Evolutionary conservation across 2,797 vertebrate species (phyloP).

Genomic region (Phoxinus dragarum): DNA sequence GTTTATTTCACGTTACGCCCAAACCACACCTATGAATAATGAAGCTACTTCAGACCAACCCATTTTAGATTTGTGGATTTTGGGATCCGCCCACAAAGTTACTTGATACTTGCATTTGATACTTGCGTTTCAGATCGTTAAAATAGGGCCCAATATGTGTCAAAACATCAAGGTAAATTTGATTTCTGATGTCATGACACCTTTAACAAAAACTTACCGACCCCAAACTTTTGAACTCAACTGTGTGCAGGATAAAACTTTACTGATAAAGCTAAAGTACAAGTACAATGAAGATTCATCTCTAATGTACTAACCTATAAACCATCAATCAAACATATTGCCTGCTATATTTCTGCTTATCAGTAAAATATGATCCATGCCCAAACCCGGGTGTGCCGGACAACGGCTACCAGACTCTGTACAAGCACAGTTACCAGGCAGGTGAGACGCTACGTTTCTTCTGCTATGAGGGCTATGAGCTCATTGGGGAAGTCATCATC

Average conservation of each 20-base stretch:
- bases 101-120: too few relatives aligned
- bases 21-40: too few relatives aligned
- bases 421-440: slow-evolving; percentile 93
- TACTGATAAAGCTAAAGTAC: not conserved
- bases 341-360: slow-evolving; percentile 10
- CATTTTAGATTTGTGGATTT: too few relatives aligned
- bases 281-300: not conserved
- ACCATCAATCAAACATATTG: not conserved
- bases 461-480: slow-evolving; percentile 93
- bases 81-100: too few relatives aligned
- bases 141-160: not conserved
- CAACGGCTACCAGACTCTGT: slow-evolving; percentile 92
- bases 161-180: not conserved
- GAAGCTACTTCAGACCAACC: too few relatives aligned
- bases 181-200: not conserved
- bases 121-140: too few relatives aligned
- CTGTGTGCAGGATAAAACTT: not conserved
- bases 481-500: slow-evolving; percentile 92
- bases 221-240: not conserved
- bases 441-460: slow-evolving; percentile 93
- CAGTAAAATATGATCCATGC: slow-evolving; percentile 90
- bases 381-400: slow-evolving; percentile 92
- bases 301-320: not conserved
- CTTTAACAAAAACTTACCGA: not conserved
- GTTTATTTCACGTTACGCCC: too few relatives aligned